phyloP scores from a whole-genome alignment of 1,140 invertebrate species.

The Drosophila cardini region DNA sequence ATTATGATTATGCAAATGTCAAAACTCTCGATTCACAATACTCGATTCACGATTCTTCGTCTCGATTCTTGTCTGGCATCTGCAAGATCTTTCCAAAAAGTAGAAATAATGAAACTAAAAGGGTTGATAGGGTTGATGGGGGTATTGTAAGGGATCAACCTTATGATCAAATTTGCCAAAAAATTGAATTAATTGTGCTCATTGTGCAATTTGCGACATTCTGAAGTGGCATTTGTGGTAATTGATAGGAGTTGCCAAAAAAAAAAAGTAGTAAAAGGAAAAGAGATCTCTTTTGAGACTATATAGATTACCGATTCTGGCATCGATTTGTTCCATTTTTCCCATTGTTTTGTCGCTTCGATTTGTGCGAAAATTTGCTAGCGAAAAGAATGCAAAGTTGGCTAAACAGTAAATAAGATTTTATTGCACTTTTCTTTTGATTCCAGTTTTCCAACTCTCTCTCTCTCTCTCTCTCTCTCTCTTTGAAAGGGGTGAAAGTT shows the following conservation, averaged over 20 bases:
- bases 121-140: conserved; percentile 18
- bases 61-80: conserved; percentile 18
- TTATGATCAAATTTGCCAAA: conserved; percentile 51
- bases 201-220: conserved; percentile 50
- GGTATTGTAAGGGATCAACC: conserved; percentile 1
- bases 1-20: conserved; percentile 54
- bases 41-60: not conserved
- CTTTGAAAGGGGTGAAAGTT: conserved; percentile 51
- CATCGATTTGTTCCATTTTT: conserved; percentile 29
- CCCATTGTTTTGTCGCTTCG: conserved; percentile 31
- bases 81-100: conserved; percentile 34
- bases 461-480: not conserved
- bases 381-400: conserved; percentile 48
- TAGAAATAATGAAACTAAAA: not conserved
- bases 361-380: conserved; percentile 54
- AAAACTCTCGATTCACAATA: conserved; percentile 8
- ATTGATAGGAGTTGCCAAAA: conserved; percentile 50
- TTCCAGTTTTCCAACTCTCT: conserved; percentile 2
- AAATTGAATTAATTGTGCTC: conserved; percentile 49
- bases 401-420: conserved; percentile 43
- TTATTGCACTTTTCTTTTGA: conserved; percentile 28
- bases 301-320: not conserved
- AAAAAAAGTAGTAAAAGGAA: too few species aligned
- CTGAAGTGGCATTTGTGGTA: conserved; percentile 56
- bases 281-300: too few species aligned